Conservation (phyloP, 1,140 invertebrate species). For the Delia radicum region DNA sequence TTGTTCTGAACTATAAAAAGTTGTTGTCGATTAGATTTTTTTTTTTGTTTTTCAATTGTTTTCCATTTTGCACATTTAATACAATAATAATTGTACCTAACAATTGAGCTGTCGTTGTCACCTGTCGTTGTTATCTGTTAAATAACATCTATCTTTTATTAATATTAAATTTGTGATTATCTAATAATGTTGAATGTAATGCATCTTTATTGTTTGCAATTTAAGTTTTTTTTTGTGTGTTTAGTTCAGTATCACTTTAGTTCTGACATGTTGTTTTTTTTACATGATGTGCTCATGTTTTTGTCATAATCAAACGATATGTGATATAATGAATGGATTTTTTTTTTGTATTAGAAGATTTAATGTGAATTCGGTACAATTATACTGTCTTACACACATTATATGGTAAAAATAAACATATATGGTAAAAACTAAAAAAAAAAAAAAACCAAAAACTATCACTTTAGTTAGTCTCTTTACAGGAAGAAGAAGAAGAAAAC, state of each 20-base stretch:
- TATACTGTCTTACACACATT: too few species aligned
- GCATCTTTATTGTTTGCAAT: background rate
- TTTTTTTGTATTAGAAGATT: too few species aligned
- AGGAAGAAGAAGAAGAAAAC: too few species aligned
- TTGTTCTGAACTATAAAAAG: background rate
- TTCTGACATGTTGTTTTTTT: background rate
- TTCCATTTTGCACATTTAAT: background rate
- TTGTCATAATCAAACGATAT: background rate
- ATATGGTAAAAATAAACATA: too few species aligned
- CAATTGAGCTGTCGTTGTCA: conserved; percentile 22
- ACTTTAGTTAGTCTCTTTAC: too few species aligned
- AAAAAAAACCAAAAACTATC: too few species aligned
- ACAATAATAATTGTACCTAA: conserved; percentile 9
- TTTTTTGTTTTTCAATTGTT: background rate
- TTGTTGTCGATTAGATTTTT: background rate
- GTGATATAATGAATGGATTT: too few species aligned
- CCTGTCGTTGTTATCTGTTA: conserved; percentile 12
- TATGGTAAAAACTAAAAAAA: too few species aligned
- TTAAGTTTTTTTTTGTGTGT: background rate
- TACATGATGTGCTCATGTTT: background rate
- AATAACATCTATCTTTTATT: background rate
- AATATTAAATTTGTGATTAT: background rate
- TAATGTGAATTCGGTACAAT: too few species aligned
- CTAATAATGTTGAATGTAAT: background rate
- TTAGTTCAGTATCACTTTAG: background rate